These are phyloP conservation scores for Mus minutoides DNA, from an alignment of 2,797 vertebrate species.

Conservation along the genomic window DNA sequence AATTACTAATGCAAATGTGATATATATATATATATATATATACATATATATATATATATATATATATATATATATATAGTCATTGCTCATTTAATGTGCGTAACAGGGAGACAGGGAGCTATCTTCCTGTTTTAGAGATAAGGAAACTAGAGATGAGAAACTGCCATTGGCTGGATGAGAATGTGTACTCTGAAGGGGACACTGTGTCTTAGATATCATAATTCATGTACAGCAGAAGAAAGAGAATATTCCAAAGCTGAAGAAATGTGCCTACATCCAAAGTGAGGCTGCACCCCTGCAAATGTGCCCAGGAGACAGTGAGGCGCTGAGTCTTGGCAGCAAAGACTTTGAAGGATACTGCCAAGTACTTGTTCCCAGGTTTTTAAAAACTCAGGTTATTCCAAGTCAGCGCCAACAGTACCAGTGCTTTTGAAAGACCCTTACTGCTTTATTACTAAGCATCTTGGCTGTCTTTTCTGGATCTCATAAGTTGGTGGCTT, in stretches of 20 bases:
- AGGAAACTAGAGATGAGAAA: constrained; percentile 5
- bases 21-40: not conserved
- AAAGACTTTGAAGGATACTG: constrained; percentile 1
- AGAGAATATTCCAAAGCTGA: constrained; percentile 7
- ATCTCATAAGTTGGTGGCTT: constrained; percentile 11
- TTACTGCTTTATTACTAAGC: not conserved
- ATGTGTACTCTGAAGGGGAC: not conserved
- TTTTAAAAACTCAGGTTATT: constrained; percentile 54
- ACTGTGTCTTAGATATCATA: not conserved
- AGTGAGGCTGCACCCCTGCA: not conserved
- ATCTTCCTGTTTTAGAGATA: not conserved
- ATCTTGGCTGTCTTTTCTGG: constrained; percentile 30
- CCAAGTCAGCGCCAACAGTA: constrained; percentile 51
- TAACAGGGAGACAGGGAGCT: not conserved
- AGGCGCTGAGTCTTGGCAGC: constrained; percentile 25
- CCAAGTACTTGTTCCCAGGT: not conserved
- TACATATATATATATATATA: too few relatives aligned
- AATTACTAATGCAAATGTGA: not conserved
- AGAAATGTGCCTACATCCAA: not conserved
- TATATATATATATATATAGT: not conserved
- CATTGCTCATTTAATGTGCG: not conserved
- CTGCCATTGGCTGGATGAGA: not conserved
- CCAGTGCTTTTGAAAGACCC: not conserved
- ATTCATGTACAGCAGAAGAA: constrained; percentile 20
- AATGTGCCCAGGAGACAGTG: not conserved